Conservation (phyloP, 2,888 invertebrate genomes). For the Phlogophora meticulosa region DNA sequence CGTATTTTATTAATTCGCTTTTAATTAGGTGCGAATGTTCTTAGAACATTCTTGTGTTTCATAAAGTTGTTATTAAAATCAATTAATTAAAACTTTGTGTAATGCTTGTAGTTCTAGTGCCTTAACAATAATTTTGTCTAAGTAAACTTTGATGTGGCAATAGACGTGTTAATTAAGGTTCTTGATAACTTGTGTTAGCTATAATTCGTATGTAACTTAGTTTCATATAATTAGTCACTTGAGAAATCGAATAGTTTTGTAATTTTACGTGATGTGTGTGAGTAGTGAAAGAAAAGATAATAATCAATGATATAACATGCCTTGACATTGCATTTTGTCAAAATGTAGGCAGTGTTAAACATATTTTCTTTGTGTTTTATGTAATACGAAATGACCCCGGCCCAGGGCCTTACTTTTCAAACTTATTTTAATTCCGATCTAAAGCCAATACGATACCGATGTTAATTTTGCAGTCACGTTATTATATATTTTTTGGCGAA, state of each 20-base stretch:
- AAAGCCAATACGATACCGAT: too few relatives aligned
- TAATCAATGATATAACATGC: too few relatives aligned
- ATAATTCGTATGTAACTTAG: not conserved
- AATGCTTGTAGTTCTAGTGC: conserved; percentile 34
- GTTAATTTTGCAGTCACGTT: too few relatives aligned
- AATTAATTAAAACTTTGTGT: conserved; percentile 14
- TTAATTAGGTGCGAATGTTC: conserved; percentile 13
- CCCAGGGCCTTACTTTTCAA: too few relatives aligned
- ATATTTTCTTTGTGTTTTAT: too few relatives aligned
- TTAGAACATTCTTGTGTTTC: conserved; percentile 19
- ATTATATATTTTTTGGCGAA: too few relatives aligned
- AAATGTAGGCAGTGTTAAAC: too few relatives aligned
- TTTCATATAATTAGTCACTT: not conserved
- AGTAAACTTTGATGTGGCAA: conserved; percentile 11
- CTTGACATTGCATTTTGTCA: too few relatives aligned
- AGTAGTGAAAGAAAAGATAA: too few relatives aligned
- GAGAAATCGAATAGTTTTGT: not conserved
- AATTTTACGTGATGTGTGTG: too few relatives aligned
- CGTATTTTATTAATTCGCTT: conserved; percentile 4
- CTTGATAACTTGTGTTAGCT: not conserved
- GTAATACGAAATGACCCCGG: too few relatives aligned
- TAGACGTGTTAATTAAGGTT: conserved; percentile 1
- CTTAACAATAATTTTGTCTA: not conserved
- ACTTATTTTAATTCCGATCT: too few relatives aligned
- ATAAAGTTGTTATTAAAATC: not conserved